These are phyloP conservation scores for Siderastrea siderea DNA, from an alignment of 92 coral and sea anemone genomes.

Conservation along the genomic window DNA sequence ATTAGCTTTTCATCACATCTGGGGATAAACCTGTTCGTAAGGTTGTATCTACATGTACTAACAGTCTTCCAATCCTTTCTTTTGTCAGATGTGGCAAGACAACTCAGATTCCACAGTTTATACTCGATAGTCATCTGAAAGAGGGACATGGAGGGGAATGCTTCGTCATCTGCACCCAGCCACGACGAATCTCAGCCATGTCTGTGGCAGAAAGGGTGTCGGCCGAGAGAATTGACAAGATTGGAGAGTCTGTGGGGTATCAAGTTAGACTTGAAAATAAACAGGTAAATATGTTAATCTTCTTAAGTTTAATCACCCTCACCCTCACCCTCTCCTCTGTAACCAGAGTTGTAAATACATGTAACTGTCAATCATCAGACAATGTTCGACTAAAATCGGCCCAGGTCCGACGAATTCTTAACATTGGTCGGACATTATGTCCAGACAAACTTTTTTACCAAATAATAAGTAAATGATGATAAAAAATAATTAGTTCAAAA, in stretches of 20 bases:
- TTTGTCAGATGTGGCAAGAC: slow-evolving; percentile 87
- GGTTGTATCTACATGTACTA: neutral
- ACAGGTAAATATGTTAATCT: slow-evolving; percentile 59
- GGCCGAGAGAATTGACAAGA: slow-evolving; percentile 82
- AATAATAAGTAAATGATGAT: too few relatives aligned
- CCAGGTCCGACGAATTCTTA: too few relatives aligned
- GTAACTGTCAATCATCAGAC: too few relatives aligned
- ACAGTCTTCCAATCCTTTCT: neutral
- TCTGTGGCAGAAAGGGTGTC: slow-evolving; percentile 93
- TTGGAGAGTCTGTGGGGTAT: slow-evolving; percentile 86
- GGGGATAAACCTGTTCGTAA: neutral
- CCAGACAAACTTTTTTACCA: too few relatives aligned
- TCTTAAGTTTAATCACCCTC: neutral
- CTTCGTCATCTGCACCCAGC: slow-evolving; percentile 87
- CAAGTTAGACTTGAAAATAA: slow-evolving; percentile 89
- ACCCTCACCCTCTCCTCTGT: too few relatives aligned
- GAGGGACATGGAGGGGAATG: slow-evolving; percentile 77
- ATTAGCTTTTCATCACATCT: too few relatives aligned
- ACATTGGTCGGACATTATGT: too few relatives aligned
- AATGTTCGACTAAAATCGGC: too few relatives aligned
- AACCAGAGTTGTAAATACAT: too few relatives aligned
- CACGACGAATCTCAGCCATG: slow-evolving; percentile 89
- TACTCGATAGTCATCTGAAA: slow-evolving; percentile 67
- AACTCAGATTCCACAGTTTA: slow-evolving; percentile 92
- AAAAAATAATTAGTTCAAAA: too few relatives aligned